Conservation (phyloP, 1,140 invertebrate species). For the Drosophila asahinai region DNA sequence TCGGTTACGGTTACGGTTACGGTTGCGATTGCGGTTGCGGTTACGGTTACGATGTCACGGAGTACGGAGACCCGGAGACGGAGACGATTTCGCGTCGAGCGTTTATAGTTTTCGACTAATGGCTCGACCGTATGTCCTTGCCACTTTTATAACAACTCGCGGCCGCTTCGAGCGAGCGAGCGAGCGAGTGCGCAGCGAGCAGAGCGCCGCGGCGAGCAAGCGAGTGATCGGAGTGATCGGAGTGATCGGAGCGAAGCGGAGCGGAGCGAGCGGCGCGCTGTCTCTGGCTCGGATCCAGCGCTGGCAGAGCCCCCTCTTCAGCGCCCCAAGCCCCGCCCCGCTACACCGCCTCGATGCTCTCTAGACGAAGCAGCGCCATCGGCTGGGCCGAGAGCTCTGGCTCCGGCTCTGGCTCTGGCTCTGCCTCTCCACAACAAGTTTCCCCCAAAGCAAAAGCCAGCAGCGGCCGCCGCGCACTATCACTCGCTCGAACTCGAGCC, state of each 20-base stretch:
- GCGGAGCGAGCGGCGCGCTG: constrained; percentile 17
- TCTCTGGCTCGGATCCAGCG: constrained; percentile 7
- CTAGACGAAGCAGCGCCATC: constrained; percentile 43
- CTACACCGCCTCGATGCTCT: constrained; percentile 1
- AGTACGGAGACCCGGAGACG: constrained; percentile 58
- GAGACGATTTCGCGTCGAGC: constrained; percentile 85
- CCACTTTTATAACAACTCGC: constrained; percentile 85
- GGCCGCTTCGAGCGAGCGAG: constrained; percentile 68
- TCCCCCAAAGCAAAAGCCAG: constrained; percentile 11
- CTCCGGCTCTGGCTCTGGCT: too few species aligned
- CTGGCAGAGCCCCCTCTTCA: constrained; percentile 3
- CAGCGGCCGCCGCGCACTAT: constrained; percentile 8
- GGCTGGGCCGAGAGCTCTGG: neutral
- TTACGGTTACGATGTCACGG: constrained; percentile 11
- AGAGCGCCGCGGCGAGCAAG: constrained; percentile 43
- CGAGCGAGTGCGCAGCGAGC: constrained; percentile 56
- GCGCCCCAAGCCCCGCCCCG: neutral
- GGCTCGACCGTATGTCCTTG: constrained; percentile 84
- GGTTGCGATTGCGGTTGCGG: neutral
- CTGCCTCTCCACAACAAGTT: constrained; percentile 24
- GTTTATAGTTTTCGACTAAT: constrained; percentile 85
- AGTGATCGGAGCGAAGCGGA: constrained; percentile 10
- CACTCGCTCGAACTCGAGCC: constrained; percentile 14
- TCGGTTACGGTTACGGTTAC: neutral
- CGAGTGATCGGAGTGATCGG: constrained; percentile 67